Conservation (phyloP, 1,140 invertebrate genomes). For the Euglossa dilemma region DNA sequence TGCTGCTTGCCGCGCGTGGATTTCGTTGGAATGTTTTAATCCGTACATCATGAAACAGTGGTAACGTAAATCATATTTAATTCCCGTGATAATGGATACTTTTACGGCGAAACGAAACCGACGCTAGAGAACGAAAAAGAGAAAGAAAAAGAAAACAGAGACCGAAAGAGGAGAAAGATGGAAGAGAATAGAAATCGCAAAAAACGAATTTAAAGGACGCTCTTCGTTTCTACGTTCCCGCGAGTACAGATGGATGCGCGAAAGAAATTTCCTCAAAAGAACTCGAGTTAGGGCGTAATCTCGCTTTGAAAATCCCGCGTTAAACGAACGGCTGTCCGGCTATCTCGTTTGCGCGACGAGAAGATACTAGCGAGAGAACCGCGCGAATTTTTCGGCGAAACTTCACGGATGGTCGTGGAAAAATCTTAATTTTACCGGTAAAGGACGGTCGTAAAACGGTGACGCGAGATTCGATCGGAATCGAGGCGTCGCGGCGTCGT, state of each 20-base stretch:
- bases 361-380: too few relatives aligned
- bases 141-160: neutral
- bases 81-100: neutral
- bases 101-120: too few relatives aligned
- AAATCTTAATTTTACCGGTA: neutral
- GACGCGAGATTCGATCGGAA: neutral
- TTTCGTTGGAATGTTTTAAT: neutral
- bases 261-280: neutral
- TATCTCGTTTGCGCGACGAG: neutral
- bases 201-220: neutral
- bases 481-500: neutral
- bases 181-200: neutral
- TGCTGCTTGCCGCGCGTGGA: neutral
- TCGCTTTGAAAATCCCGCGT: neutral
- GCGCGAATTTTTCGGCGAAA: neutral
- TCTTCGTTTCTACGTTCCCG: neutral
- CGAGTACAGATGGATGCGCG: neutral
- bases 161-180: too few relatives aligned
- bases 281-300: neutral
- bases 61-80: neutral
- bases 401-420: too few relatives aligned
- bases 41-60: neutral
- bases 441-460: neutral
- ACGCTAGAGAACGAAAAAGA: too few relatives aligned
- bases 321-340: neutral